These are phyloP conservation scores for Palythoa grandis DNA, from an alignment of 92 coral and sea anemone species.

Conservation along the genomic window DNA sequence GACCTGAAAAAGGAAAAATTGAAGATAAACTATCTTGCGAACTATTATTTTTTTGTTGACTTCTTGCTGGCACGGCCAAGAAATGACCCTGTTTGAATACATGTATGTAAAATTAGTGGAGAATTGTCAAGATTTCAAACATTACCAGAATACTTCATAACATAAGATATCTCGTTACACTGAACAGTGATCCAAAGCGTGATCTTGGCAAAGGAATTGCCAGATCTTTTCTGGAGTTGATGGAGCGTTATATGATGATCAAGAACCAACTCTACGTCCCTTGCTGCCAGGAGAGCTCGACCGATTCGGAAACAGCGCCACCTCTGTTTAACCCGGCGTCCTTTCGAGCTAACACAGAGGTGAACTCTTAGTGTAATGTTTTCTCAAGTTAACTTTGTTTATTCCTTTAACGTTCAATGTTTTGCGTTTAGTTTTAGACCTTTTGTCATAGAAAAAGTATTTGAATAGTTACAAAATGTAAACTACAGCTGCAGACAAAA, in stretches of 20 bases:
- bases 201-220: constrained; percentile 77
- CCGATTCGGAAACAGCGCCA: constrained; percentile 40
- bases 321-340: constrained; percentile 82
- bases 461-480: too few species aligned
- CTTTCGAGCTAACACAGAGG: constrained; percentile 96
- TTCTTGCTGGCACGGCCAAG: background rate
- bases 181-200: constrained; percentile 69
- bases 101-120: background rate
- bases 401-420: background rate
- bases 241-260: constrained; percentile 81
- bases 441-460: too few species aligned
- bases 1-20: too few species aligned
- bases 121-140: constrained; percentile 1
- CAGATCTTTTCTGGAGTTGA: constrained; percentile 77
- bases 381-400: background rate
- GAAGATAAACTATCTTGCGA: background rate
- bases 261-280: constrained; percentile 56
- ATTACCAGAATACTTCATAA: constrained; percentile 2
- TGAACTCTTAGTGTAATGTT: background rate
- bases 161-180: constrained; percentile 17
- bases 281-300: background rate
- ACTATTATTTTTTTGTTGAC: background rate
- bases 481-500: too few species aligned
- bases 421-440: too few species aligned
- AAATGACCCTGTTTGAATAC: background rate